A percentile compares a stretch with the other conserved stretches of the same genome.
Conservation (phyloP, 2,888 invertebrate genomes). For the Pseudococcus jackbeardsleyi region DNA sequence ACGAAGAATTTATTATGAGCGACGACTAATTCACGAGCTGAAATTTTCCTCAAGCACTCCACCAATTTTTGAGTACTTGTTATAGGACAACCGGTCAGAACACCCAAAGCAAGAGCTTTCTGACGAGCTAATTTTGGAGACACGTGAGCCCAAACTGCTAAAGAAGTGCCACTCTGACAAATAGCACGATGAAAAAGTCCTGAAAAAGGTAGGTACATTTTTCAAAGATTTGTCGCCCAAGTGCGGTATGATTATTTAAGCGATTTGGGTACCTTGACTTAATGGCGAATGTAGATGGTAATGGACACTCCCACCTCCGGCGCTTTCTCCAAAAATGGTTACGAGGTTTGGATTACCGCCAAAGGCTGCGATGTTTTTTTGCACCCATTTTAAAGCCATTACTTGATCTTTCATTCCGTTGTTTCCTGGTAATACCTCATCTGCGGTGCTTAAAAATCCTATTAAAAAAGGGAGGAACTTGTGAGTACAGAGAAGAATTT, state of each 20-base stretch:
- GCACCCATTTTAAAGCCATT: conserved; percentile 65
- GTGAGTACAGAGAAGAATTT: too few relatives aligned
- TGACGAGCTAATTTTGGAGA: conserved; percentile 74
- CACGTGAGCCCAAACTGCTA: conserved; percentile 72
- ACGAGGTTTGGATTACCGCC: conserved; percentile 65
- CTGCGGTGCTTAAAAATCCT: conserved; percentile 65
- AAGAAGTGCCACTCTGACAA: conserved; percentile 79
- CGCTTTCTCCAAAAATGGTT: conserved; percentile 67
- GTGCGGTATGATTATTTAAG: not conserved
- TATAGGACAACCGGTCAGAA: conserved; percentile 76
- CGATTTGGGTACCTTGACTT: conserved; percentile 64
- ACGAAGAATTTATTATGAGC: conserved; percentile 39
- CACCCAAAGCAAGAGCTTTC: conserved; percentile 76
- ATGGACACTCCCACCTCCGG: conserved; percentile 65
- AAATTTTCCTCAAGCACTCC: conserved; percentile 76
- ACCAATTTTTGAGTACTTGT: conserved; percentile 73
- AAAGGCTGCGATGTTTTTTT: conserved; percentile 64
- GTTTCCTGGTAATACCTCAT: conserved; percentile 65
- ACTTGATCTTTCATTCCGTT: conserved; percentile 66
- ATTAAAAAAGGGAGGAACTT: too few relatives aligned
- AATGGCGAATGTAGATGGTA: conserved; percentile 64
- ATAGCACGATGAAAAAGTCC: conserved; percentile 77
- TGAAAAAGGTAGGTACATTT: conserved; percentile 68
- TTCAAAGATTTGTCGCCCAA: not conserved
- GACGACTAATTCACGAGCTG: conserved; percentile 73